A percentile compares a stretch with the other conserved stretches of the same genome.
Evolutionary conservation across 2,797 vertebrate species (phyloP).

Genomic region (Rhadinocentrus ornatus): DNA sequence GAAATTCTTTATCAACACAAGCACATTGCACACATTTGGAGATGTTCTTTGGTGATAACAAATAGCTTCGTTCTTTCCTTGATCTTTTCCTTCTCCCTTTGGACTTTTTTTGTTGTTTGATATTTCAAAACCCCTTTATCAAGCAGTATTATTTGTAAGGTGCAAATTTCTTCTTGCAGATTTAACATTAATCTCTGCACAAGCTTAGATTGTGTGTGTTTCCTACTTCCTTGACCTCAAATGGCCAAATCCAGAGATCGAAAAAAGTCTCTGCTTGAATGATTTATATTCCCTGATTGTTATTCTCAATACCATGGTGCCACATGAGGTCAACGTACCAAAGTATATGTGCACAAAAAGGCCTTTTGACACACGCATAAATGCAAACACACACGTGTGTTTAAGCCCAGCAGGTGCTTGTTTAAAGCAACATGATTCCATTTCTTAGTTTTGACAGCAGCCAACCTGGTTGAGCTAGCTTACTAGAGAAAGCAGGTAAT

Average conservation of each 20-base stretch:
- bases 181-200: conserved; percentile 6
- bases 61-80: conserved; percentile 18
- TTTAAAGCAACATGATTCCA: conserved; percentile 23
- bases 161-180: neutral
- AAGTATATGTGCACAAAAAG: conserved; percentile 7
- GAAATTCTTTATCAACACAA: conserved; percentile 32
- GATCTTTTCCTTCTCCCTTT: conserved; percentile 8
- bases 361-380: neutral
- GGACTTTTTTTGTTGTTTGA: conserved; percentile 2
- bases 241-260: conserved; percentile 12
- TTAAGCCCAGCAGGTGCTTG: conserved; percentile 15
- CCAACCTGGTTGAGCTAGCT: conserved; percentile 47
- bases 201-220: neutral
- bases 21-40: conserved; percentile 53
- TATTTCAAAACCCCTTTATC: conserved; percentile 22
- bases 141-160: conserved; percentile 5
- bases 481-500: conserved; percentile 67
- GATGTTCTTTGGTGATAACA: conserved; percentile 29
- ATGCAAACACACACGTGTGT: conserved; percentile 5
- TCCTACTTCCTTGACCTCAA: conserved; percentile 21
- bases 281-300: conserved; percentile 14
- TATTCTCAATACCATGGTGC: conserved; percentile 22
- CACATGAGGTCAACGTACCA: conserved; percentile 17
- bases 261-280: conserved; percentile 20
- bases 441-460: conserved; percentile 21